phyloP scores from a whole-genome alignment of 2,888 invertebrate genomes.

The Aphidoletes aphidimyza region DNA sequence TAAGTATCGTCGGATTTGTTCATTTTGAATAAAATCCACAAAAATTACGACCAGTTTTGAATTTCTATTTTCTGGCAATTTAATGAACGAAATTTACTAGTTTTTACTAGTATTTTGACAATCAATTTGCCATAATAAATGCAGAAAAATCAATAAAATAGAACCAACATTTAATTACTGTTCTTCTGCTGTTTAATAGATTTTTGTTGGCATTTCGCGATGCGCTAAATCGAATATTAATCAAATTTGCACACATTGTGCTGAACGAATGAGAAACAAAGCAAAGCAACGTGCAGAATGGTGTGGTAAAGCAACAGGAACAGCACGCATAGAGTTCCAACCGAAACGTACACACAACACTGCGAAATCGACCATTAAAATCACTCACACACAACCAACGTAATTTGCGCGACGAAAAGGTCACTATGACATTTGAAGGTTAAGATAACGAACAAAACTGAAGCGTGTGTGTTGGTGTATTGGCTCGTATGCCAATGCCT shows the following conservation, averaged over 20 bases:
- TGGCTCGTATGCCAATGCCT: background rate
- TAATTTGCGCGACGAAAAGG: constrained; percentile 1
- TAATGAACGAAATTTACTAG: no score
- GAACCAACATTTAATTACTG: no score
- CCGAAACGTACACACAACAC: background rate
- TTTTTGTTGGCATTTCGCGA: background rate
- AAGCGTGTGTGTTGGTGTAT: background rate
- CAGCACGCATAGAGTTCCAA: background rate
- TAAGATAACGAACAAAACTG: background rate
- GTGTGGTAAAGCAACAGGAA: no score
- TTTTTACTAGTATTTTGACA: no score
- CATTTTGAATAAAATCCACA: no score
- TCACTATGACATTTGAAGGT: constrained; percentile 49
- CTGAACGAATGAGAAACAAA: background rate
- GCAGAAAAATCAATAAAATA: no score
- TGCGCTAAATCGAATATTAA: background rate
- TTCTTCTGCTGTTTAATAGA: background rate
- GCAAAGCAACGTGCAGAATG: no score
- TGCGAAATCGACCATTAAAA: background rate
- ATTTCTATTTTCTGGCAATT: no score
- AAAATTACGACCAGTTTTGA: no score
- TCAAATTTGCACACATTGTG: background rate
- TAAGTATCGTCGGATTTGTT: no score
- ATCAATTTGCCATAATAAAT: no score
- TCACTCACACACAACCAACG: background rate